A percentile compares a stretch with the other conserved stretches of the same genome.
Evolutionary conservation across 2,113 vertebrate species (phyloP).

Genomic region (Nibea albiflora): DNA sequence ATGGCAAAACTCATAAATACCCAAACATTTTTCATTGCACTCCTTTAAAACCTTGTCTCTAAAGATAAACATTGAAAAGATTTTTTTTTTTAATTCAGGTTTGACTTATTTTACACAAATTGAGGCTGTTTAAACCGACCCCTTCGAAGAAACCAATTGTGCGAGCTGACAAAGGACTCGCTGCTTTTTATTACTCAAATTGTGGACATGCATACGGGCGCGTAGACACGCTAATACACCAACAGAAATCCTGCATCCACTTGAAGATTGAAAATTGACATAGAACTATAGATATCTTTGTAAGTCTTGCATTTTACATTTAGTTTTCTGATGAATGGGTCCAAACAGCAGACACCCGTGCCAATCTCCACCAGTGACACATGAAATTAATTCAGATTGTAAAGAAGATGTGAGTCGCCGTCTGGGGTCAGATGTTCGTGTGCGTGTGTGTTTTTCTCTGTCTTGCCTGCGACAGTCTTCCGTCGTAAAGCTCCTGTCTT

Average conservation of each 20-base stretch:
- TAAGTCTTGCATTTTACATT: not conserved
- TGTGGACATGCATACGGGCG: not conserved
- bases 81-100: conserved; percentile 5
- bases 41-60: conserved; percentile 60
- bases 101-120: conserved; percentile 52
- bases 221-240: not conserved
- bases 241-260: not conserved
- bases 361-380: conserved; percentile 8
- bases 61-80: conserved; percentile 67
- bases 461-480: conserved; percentile 69
- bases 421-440: conserved; percentile 55
- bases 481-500: conserved; percentile 78
- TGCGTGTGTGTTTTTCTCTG: conserved; percentile 48
- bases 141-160: conserved; percentile 28
- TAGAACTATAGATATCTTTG: not conserved
- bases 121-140: conserved; percentile 45
- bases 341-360: not conserved
- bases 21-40: conserved; percentile 66
- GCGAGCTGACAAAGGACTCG: conserved; percentile 38
- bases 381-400: conserved; percentile 43
- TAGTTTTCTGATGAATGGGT: conserved; percentile 11
- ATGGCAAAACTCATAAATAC: conserved; percentile 70
- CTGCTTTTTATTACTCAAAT: conserved; percentile 40
- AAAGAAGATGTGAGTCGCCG: conserved; percentile 39
- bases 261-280: not conserved